phyloP scores from a whole-genome alignment of 2,888 invertebrate species.

The Mimumesa dahlbomi region DNA sequence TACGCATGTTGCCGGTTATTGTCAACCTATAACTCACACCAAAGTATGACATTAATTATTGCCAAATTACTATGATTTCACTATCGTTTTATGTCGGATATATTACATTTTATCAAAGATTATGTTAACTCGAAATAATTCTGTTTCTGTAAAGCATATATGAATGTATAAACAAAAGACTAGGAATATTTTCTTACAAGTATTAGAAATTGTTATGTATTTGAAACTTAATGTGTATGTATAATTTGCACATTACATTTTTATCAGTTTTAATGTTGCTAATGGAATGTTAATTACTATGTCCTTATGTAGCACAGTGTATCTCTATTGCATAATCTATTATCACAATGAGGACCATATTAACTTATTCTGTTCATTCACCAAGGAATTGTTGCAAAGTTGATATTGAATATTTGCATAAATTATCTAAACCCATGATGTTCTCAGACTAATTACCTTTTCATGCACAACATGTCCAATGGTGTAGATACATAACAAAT shows the following conservation, averaged over 20 bases:
- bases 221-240: too few relatives aligned
- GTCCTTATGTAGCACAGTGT: neutral
- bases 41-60: constrained; percentile 4
- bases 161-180: neutral
- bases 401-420: too few relatives aligned
- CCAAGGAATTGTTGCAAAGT: too few relatives aligned
- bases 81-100: neutral
- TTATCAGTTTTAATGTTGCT: neutral
- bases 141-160: neutral
- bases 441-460: too few relatives aligned
- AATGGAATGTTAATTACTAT: neutral
- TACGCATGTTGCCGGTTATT: constrained; percentile 22
- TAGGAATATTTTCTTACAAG: too few relatives aligned
- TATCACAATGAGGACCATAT: too few relatives aligned
- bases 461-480: constrained; percentile 1
- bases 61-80: neutral
- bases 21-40: constrained; percentile 26
- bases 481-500: neutral
- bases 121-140: neutral
- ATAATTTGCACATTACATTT: neutral
- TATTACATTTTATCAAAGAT: neutral
- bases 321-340: constrained; percentile 23
- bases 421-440: too few relatives aligned
- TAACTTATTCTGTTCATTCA: too few relatives aligned
- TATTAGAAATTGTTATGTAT: too few relatives aligned